phyloP scores from a whole-genome alignment of 2,888 invertebrate genomes.

The Andrena trimmerana region DNA sequence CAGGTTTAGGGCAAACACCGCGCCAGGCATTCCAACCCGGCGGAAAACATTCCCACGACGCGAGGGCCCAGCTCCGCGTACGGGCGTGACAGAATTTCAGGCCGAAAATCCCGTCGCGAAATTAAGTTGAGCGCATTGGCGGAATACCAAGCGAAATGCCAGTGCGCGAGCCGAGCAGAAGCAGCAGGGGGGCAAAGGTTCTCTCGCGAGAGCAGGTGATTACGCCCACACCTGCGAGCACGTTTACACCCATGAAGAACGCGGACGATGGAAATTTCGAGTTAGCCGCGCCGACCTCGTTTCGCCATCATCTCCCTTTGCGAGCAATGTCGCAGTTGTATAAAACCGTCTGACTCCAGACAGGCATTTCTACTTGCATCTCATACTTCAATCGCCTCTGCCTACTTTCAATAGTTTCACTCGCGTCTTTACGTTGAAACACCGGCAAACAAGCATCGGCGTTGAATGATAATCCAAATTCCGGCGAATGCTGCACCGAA shows the following conservation, averaged over 20 bases:
- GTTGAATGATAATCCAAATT: conserved; percentile 31
- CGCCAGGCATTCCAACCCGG: conserved; percentile 54
- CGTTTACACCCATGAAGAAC: conserved; percentile 30
- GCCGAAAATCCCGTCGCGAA: conserved; percentile 64
- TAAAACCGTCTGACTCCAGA: no score
- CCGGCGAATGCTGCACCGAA: conserved; percentile 6
- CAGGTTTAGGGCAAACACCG: conserved; percentile 41
- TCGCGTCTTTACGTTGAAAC: no score
- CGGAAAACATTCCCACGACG: conserved; percentile 52
- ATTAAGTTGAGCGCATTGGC: conserved; percentile 66
- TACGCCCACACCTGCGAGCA: conserved; percentile 78
- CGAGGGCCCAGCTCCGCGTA: conserved; percentile 27
- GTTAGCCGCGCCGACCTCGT: neutral
- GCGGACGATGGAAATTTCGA: neutral
- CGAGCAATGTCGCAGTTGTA: no score
- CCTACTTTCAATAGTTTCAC: no score
- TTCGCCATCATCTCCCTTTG: neutral
- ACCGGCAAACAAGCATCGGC: no score
- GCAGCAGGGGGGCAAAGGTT: conserved; percentile 68
- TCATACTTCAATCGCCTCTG: no score
- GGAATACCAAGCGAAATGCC: conserved; percentile 68
- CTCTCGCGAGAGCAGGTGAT: conserved; percentile 79
- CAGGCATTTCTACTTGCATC: no score
- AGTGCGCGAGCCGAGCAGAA: conserved; percentile 24
- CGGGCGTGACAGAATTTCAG: conserved; percentile 55